phyloP scores from a whole-genome alignment of 2,113 vertebrate genomes.

The Perccottus glenii region DNA sequence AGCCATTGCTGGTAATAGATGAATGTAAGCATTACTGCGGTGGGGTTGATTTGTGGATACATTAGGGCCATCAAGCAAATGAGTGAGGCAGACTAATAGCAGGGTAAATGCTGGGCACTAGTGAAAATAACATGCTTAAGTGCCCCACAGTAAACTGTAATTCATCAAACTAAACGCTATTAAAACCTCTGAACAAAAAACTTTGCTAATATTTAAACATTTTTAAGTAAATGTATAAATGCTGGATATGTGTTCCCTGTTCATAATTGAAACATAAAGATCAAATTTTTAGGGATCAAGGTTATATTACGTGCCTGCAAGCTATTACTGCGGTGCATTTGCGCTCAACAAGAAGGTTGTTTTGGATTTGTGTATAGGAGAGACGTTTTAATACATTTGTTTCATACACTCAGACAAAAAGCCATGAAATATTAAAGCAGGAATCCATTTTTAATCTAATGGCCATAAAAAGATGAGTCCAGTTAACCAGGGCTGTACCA shows the following conservation, averaged over 20 bases:
- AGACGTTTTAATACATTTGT: conserved; percentile 53
- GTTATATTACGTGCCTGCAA: conserved; percentile 1
- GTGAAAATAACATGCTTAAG: conserved; percentile 66
- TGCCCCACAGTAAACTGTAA: conserved; percentile 36
- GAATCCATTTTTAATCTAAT: conserved; percentile 65
- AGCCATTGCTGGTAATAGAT: conserved; percentile 52
- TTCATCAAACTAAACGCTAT: conserved; percentile 38
- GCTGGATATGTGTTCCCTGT: conserved; percentile 5
- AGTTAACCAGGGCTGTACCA: conserved; percentile 58
- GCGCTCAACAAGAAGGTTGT: conserved; percentile 19
- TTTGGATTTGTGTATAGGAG: conserved; percentile 50
- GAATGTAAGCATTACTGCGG: conserved; percentile 52
- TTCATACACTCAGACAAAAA: conserved; percentile 54
- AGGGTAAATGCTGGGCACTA: conserved; percentile 51
- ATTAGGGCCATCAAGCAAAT: conserved; percentile 58
- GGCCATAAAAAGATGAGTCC: conserved; percentile 67
- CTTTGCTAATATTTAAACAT: conserved; percentile 25
- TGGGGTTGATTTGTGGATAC: conserved; percentile 67
- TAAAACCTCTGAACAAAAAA: conserved; percentile 10
- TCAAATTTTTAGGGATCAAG: conserved; percentile 10
- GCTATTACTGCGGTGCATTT: conserved; percentile 12
- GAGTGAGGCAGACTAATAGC: conserved; percentile 53
- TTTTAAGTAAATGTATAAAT: conserved; percentile 13
- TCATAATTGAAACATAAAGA: neutral
- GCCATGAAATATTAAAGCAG: conserved; percentile 74